Percentiles rank a stretch among this genome's conserved stretches.
Conservation (phyloP, 1,140 invertebrate genomes). For the Psix sp. region DNA sequence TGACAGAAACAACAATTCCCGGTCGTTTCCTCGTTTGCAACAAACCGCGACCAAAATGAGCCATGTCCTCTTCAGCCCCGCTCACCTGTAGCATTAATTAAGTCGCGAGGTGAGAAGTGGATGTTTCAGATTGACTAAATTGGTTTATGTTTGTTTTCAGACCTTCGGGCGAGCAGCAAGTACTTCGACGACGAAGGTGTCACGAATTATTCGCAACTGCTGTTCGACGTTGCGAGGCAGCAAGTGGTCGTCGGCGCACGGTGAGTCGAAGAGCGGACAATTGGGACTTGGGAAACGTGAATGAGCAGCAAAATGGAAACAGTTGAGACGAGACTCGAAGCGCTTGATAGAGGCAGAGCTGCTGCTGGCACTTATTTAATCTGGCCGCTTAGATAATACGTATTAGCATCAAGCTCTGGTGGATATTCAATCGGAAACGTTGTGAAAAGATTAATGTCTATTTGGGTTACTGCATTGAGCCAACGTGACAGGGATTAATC, state of each 20-base stretch:
- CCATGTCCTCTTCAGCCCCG: no score
- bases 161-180: constrained; percentile 15
- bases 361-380: constrained; percentile 33
- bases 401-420: constrained; percentile 15
- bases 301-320: background rate
- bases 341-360: no score
- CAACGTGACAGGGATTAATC: background rate
- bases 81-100: no score
- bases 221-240: constrained; percentile 89
- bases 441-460: constrained; percentile 26
- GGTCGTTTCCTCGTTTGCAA: constrained; percentile 10
- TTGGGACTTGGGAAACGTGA: background rate
- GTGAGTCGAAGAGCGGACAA: constrained; percentile 75
- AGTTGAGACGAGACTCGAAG: background rate
- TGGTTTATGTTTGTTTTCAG: constrained; percentile 20
- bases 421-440: constrained; percentile 17
- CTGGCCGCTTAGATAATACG: constrained; percentile 13
- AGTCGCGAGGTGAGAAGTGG: background rate
- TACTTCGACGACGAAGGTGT: constrained; percentile 79
- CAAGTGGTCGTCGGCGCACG: constrained; percentile 89
- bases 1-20: constrained; percentile 36
- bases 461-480: constrained; percentile 10
- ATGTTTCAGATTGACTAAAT: background rate
- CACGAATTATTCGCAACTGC: constrained; percentile 85
- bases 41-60: background rate